Evolutionary conservation across 2,113 vertebrate genomes (phyloP).

Genomic region (Delphinapterus leucas): DNA sequence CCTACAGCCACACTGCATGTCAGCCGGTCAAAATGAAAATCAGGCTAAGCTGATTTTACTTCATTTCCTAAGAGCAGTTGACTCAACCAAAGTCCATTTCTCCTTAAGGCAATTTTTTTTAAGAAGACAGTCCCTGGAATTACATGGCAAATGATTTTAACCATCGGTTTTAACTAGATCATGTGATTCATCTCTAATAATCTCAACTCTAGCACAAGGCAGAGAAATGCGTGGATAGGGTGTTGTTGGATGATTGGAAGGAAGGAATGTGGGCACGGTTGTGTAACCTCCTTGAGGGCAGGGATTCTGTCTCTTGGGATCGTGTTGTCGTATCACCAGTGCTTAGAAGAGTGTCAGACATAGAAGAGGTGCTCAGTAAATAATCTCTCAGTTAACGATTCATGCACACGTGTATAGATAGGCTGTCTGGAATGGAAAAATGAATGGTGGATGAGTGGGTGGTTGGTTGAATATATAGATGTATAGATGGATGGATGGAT

Average conservation of each 20-base stretch:
- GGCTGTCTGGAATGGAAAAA: neutral
- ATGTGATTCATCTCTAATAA: neutral
- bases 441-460: neutral
- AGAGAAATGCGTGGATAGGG: neutral
- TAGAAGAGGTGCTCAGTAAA: neutral
- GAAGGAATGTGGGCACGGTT: neutral
- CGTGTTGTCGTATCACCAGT: rapidly evolving
- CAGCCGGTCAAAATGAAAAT: neutral
- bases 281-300: neutral
- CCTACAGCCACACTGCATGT: neutral
- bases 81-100: neutral
- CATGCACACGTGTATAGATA: neutral
- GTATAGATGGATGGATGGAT: neutral
- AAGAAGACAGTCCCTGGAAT: neutral
- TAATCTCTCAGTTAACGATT: neutral
- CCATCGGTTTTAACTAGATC: neutral
- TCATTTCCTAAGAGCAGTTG: neutral
- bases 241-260: neutral
- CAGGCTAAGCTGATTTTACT: neutral
- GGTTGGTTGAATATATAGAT: neutral
- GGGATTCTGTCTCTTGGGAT: neutral
- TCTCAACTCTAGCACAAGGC: neutral
- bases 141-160: neutral
- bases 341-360: neutral
- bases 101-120: neutral